phyloP scores from a whole-genome alignment of 1,140 invertebrate species.

The Gryon sp. region DNA sequence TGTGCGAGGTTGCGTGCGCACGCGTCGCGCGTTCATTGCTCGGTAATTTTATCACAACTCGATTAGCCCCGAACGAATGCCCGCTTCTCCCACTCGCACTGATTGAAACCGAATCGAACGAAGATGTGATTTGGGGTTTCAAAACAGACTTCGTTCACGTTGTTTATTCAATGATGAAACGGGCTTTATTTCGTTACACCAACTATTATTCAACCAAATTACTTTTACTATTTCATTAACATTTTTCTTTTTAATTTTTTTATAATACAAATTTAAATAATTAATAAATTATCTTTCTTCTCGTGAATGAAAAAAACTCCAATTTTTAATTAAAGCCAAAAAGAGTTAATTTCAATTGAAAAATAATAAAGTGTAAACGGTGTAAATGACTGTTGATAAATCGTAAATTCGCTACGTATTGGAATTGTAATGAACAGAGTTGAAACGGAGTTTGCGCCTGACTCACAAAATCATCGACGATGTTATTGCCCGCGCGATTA shows the following conservation, averaged over 20 bases:
- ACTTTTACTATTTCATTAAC: too few species aligned
- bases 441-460: not conserved
- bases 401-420: not conserved
- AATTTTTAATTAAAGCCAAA: too few species aligned
- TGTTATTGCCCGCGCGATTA: constrained; percentile 43
- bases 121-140: constrained; percentile 6
- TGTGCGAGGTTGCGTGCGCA: constrained; percentile 1
- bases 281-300: too few species aligned
- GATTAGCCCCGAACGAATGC: constrained; percentile 22
- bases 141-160: not conserved
- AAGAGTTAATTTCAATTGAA: too few species aligned
- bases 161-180: too few species aligned
- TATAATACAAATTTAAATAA: too few species aligned
- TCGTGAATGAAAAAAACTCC: too few species aligned
- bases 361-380: too few species aligned
- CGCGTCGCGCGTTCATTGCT: constrained; percentile 5
- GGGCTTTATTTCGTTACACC: too few species aligned
- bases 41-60: constrained; percentile 35
- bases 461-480: constrained; percentile 30
- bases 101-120: constrained; percentile 20
- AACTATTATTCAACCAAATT: too few species aligned
- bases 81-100: not conserved
- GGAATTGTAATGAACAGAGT: not conserved
- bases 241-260: too few species aligned
- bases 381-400: too few species aligned